Evolutionary conservation across 2,113 vertebrate species (phyloP).

Genomic region (Pica pica): DNA sequence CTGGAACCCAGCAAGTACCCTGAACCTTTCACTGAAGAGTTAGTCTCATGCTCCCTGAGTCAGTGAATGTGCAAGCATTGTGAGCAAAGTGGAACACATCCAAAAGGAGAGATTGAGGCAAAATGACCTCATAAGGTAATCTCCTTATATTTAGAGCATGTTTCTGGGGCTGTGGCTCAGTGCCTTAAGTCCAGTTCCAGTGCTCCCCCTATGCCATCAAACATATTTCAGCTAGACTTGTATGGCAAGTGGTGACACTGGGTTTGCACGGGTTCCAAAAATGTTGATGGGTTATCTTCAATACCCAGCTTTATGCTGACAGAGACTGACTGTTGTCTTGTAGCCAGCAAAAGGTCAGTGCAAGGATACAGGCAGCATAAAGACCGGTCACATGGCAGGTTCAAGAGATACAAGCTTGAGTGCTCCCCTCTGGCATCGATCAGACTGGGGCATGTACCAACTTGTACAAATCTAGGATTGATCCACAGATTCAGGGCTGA

Average conservation of each 20-base stretch:
- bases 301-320: background rate
- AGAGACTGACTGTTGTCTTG: background rate
- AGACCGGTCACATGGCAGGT: background rate
- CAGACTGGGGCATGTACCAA: background rate
- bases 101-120: background rate
- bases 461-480: background rate
- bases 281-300: background rate
- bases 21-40: background rate
- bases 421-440: background rate
- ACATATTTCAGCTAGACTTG: background rate
- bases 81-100: background rate
- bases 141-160: background rate
- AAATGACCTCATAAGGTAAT: constrained; percentile 33
- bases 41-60: background rate
- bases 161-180: background rate
- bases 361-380: background rate
- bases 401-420: background rate
- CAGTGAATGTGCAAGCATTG: background rate
- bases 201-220: background rate
- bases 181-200: background rate
- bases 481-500: background rate
- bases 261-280: background rate
- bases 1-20: background rate
- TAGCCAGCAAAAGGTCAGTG: background rate
- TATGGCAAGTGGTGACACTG: background rate